Conservation (phyloP, 2,888 invertebrate genomes). For the Salticus scenicus region DNA sequence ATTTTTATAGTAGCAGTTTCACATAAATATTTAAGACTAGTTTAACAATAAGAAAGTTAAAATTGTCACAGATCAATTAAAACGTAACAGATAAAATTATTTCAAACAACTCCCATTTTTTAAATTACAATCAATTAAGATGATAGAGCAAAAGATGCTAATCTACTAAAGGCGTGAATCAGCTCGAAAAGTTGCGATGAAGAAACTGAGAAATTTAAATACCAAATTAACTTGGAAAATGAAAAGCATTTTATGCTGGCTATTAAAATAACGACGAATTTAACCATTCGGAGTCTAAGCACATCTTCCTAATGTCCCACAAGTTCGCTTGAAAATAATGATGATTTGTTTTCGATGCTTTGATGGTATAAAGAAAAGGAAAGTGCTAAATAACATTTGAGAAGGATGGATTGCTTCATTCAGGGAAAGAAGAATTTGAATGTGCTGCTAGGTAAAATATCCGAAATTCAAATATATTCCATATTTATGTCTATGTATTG, state of each 20-base stretch:
- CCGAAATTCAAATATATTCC: too few relatives aligned
- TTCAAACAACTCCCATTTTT: neutral
- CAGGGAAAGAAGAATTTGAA: too few relatives aligned
- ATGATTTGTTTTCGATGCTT: slow-evolving; percentile 3
- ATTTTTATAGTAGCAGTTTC: too few relatives aligned
- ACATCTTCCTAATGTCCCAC: neutral
- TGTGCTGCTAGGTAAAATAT: too few relatives aligned
- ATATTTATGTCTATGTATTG: too few relatives aligned
- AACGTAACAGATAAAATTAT: neutral
- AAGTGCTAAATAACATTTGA: neutral
- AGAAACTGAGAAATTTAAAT: neutral
- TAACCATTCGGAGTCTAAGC: neutral
- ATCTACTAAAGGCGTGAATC: neutral
- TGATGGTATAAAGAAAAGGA: neutral
- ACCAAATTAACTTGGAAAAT: slow-evolving; percentile 5
- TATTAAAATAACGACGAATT: neutral
- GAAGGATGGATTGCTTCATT: neutral
- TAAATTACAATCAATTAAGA: neutral
- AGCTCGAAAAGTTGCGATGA: neutral
- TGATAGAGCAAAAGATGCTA: neutral
- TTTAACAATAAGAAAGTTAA: too few relatives aligned
- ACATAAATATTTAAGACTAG: too few relatives aligned
- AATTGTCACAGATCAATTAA: too few relatives aligned
- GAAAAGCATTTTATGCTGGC: neutral
- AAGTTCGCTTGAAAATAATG: neutral